Evolutionary conservation across 2,113 vertebrate genomes (phyloP), one percentile per base, ranked within the genome.

Genomic region (Festucalex cinctus): DNA sequence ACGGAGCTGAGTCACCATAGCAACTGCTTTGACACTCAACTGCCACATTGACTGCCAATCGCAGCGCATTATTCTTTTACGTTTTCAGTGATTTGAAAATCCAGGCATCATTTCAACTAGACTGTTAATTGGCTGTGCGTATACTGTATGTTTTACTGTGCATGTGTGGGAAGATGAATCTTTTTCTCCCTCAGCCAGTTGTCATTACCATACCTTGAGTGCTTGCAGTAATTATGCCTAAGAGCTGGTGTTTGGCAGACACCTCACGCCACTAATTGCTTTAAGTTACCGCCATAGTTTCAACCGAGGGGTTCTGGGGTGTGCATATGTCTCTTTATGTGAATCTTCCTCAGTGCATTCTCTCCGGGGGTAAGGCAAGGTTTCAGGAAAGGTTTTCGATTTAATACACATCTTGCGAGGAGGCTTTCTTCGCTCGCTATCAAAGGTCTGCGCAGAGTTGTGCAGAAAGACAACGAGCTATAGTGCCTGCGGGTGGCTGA

Each of bases 11-110:
- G 84, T 90, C 79, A 79, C 89, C 81, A 89, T 89, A 77, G 84
- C 77, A 90, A 90, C 87, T 62, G 53, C 68, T 86, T 87, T 86
- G 84, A 87, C 86, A 81, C 81, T 80, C 68, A 79, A 77, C 81
- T 88, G 73, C 77, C 74, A 63, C 26, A 17, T 17, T 17, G 54
- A 24, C 13, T 57, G 26, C 22, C 54, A 32, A 16, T 16, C 32
- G 5, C 14, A 28, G 26, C 2, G 2, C 14, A 14, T 22, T 53
- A 22, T 28, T 6, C 14, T 57, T 28, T 57, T 65, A 77, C 43
- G 77, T 64, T 60, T 6, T 32, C 13, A 24, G 19, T 54, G 7
- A 5, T 9, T 26, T 54, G 53, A 57, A 57, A n/a, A 57, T 8
- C 16, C 32, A 19, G 9, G 17, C 58, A 39, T 39, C 3, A 22